Percentiles rank a stretch among this genome's conserved stretches.
These are phyloP conservation scores for Acinonyx jubatus DNA, from an alignment of 2,113 vertebrate genomes.

Conservation along the genomic window DNA sequence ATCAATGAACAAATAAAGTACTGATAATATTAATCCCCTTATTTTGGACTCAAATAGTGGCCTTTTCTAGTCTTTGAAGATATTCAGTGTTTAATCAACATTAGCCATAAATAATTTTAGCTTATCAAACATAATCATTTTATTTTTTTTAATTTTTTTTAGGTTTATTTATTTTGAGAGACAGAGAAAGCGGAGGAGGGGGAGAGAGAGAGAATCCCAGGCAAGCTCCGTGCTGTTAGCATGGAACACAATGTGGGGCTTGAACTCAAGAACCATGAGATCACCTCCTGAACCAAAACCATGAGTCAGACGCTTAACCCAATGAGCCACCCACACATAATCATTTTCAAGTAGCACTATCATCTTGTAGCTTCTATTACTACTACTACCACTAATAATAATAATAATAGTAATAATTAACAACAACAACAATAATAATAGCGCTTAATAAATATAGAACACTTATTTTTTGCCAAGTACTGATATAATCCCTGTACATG, in stretches of 20 bases:
- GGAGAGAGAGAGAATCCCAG: too few species aligned
- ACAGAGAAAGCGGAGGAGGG: too few species aligned
- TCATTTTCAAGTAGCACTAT: neutral
- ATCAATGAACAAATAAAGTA: conserved; percentile 43
- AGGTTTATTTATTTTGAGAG: too few species aligned
- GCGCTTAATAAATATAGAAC: neutral
- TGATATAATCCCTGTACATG: neutral
- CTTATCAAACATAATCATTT: conserved; percentile 27
- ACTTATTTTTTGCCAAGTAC: neutral
- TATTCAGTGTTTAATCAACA: neutral
- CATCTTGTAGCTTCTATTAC: neutral
- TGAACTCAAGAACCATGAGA: too few species aligned
- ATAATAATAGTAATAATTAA: too few species aligned
- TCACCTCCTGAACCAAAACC: too few species aligned
- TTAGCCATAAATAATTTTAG: conserved; percentile 43
- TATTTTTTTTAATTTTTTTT: too few species aligned
- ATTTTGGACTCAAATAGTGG: neutral
- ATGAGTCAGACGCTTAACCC: too few species aligned
- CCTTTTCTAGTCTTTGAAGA: neutral
- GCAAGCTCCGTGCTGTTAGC: too few species aligned
- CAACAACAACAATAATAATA: neutral
- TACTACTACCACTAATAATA: neutral
- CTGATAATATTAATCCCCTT: neutral
- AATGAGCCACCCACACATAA: neutral
- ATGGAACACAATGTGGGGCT: too few species aligned